phyloP scores from a whole-genome alignment of 2,888 invertebrate genomes.

The Phasia obesa region DNA sequence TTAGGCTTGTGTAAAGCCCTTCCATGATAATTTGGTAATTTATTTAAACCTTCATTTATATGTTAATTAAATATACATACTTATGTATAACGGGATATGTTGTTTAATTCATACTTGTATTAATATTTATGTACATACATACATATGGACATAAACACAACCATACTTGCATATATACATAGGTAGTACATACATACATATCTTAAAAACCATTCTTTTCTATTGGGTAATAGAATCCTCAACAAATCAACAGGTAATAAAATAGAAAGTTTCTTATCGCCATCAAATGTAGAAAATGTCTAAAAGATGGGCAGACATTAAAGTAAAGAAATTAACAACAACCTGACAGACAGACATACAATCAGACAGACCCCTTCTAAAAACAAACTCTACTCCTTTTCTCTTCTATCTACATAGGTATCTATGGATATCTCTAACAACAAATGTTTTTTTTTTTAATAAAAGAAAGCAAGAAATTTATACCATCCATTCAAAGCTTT shows the following conservation, averaged over 20 bases:
- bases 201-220: too few relatives aligned
- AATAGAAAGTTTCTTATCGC: constrained; percentile 66
- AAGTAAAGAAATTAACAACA: neutral
- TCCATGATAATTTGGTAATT: too few relatives aligned
- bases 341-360: neutral
- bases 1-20: too few relatives aligned
- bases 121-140: neutral
- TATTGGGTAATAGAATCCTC: constrained; percentile 53
- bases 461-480: constrained; percentile 40
- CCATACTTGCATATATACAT: too few relatives aligned
- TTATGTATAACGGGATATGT: too few relatives aligned
- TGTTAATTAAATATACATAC: too few relatives aligned
- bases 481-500: constrained; percentile 39
- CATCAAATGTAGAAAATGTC: constrained; percentile 25
- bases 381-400: constrained; percentile 56
- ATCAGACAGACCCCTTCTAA: constrained; percentile 38
- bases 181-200: too few relatives aligned
- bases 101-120: too few relatives aligned
- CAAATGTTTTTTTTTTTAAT: constrained; percentile 50
- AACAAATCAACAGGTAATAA: constrained; percentile 51
- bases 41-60: too few relatives aligned
- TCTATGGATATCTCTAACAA: constrained; percentile 19
- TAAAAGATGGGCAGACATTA: constrained; percentile 8
- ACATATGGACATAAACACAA: neutral
- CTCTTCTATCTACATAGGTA: too few relatives aligned